Evolutionary conservation across 2,797 vertebrate genomes (phyloP).

Genomic region (Peromyscus melanophrys): DNA sequence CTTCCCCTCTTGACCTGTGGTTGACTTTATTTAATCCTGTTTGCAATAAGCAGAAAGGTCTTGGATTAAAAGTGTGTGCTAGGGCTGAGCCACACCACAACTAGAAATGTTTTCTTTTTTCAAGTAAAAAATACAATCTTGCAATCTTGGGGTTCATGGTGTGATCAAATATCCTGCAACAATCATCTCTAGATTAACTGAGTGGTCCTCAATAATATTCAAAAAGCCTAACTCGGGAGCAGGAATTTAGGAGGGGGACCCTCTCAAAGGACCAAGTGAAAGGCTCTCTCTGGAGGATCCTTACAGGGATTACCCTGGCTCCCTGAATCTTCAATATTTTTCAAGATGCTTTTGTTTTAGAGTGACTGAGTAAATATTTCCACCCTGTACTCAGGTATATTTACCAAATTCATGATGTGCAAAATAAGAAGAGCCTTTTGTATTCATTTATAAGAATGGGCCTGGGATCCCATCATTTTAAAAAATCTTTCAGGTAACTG

Average conservation of each 20-base stretch:
- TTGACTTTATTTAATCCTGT: not conserved
- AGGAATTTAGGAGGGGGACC: not conserved
- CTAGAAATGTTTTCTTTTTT: not conserved
- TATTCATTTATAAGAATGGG: conserved; percentile 21
- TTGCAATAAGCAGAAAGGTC: not conserved
- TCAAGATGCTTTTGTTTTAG: not conserved
- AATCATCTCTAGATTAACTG: not conserved
- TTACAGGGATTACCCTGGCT: not conserved
- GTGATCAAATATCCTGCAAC: not conserved
- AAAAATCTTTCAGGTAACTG: not conserved
- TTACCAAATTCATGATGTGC: not conserved
- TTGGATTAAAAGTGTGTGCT: not conserved
- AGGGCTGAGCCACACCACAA: not conserved
- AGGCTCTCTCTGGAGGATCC: not conserved
- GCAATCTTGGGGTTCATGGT: not conserved
- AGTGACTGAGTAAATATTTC: not conserved
- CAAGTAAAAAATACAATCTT: not conserved
- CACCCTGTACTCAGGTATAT: not conserved
- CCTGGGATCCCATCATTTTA: not conserved
- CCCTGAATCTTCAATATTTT: not conserved
- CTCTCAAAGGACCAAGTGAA: not conserved
- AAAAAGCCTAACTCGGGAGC: not conserved
- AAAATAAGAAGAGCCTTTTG: conserved; percentile 8
- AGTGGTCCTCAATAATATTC: not conserved
- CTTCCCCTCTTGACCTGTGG: not conserved